Percentiles rank a stretch among this genome's conserved stretches.
Evolutionary conservation across 2,797 vertebrate genomes (phyloP).

Genomic region (Neosilurus mollespiculum): DNA sequence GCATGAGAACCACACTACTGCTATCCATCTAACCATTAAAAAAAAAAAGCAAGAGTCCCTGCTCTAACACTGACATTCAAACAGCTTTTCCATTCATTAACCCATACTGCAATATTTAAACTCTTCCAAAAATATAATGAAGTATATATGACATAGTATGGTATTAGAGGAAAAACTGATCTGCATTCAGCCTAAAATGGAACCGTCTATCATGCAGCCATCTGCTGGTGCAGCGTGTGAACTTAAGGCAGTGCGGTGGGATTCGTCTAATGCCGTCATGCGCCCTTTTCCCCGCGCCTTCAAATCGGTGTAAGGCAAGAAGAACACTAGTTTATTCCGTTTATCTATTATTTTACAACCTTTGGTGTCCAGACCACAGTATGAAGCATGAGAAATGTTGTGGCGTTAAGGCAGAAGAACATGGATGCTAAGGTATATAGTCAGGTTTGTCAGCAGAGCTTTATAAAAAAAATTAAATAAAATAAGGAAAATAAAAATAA

Average conservation of each 20-base stretch:
- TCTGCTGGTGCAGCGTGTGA: conserved; percentile 50
- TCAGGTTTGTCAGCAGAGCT: conserved; percentile 22
- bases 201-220: neutral
- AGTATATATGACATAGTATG: neutral
- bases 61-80: conserved; percentile 18
- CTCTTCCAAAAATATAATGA: neutral
- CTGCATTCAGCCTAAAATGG: conserved; percentile 27
- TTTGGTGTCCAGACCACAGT: conserved; percentile 55
- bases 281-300: conserved; percentile 1
- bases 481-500: neutral
- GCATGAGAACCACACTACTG: conserved; percentile 1
- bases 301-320: conserved; percentile 53
- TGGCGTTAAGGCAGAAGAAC: conserved; percentile 59
- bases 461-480: neutral
- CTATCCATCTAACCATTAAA: neutral
- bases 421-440: conserved; percentile 38
- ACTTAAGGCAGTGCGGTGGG: conserved; percentile 58
- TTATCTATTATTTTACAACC: conserved; percentile 37
- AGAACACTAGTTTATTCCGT: conserved; percentile 47
- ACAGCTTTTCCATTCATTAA: neutral
- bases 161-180: conserved; percentile 19
- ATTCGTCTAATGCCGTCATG: conserved; percentile 28
- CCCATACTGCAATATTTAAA: neutral
- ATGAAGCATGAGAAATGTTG: conserved; percentile 48
- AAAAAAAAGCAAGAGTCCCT: neutral